Conservation (phyloP, 2,888 invertebrate genomes). For the Neelides folsomi region DNA sequence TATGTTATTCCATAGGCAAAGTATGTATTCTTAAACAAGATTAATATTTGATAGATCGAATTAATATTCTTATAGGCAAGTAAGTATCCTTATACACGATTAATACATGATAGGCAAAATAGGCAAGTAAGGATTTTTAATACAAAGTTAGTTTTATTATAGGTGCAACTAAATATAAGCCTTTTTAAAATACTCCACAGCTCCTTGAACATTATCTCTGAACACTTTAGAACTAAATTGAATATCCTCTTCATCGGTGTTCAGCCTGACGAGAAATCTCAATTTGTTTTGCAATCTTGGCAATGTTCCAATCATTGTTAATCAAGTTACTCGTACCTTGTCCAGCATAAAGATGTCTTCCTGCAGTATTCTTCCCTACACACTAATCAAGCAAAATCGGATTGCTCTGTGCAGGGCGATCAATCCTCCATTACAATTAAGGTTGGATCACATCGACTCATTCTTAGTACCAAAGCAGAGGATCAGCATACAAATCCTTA, state of each 20-base stretch:
- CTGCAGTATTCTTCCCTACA: constrained; percentile 12
- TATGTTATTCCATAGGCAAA: no score
- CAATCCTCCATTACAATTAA: constrained; percentile 27
- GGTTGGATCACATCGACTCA: constrained; percentile 23
- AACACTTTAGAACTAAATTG: constrained; percentile 24
- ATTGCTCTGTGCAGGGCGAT: constrained; percentile 22
- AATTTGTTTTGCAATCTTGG: constrained; percentile 17
- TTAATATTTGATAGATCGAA: no score
- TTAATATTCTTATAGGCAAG: no score
- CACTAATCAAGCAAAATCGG: constrained; percentile 27
- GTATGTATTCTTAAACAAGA: no score
- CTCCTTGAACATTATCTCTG: constrained; percentile 7
- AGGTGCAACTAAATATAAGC: no score
- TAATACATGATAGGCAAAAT: no score
- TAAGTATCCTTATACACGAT: no score
- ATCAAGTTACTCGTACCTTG: constrained; percentile 15
- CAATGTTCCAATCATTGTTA: constrained; percentile 15
- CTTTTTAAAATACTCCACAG: constrained; percentile 12
- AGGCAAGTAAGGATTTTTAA: no score
- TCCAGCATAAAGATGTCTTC: constrained; percentile 22
- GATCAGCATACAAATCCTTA: constrained; percentile 20
- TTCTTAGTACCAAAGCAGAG: constrained; percentile 23
- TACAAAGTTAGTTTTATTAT: no score
- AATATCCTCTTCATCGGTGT: constrained; percentile 12
- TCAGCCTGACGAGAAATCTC: constrained; percentile 11